Percentiles rank a stretch among this genome's conserved stretches.
These are phyloP conservation scores for Ctenomys sociabilis DNA, from an alignment of 2,113 vertebrate species.

Conservation along the genomic window DNA sequence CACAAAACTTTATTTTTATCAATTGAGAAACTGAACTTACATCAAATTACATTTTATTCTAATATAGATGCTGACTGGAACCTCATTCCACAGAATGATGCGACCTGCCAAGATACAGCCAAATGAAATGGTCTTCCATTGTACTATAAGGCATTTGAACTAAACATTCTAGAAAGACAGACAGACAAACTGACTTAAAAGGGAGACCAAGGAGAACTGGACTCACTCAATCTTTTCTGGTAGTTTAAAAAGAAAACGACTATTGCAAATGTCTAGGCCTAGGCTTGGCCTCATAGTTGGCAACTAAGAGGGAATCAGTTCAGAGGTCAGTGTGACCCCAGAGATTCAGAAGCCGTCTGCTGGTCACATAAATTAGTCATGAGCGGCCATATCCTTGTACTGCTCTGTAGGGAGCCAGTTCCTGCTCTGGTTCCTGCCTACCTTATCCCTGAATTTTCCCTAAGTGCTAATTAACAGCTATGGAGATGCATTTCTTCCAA, in stretches of 20 bases:
- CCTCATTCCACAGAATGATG: constrained; percentile 1
- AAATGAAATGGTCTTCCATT: not conserved
- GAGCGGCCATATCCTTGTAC: not conserved
- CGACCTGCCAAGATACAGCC: not conserved
- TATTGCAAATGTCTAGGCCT: constrained; percentile 11
- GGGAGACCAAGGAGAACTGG: not conserved
- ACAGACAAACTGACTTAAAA: not conserved
- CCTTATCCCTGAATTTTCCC: constrained; percentile 26
- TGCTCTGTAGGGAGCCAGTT: not conserved
- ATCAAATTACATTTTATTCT: constrained; percentile 8
- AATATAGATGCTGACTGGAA: not conserved
- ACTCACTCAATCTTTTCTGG: not conserved
- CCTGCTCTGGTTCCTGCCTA: not conserved
- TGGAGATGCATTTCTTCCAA: constrained; percentile 48
- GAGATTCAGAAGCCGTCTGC: not conserved
- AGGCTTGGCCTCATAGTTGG: constrained; percentile 23
- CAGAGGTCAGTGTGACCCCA: constrained; percentile 54
- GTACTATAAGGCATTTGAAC: not conserved
- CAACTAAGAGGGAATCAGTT: constrained; percentile 38
- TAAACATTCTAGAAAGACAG: not conserved
- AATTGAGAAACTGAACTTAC: not conserved
- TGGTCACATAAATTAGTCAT: constrained; percentile 1
- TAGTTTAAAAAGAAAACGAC: constrained; percentile 52
- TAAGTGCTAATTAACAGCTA: constrained; percentile 48
- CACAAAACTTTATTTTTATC: constrained; percentile 10